Evolutionary conservation across 2,888 invertebrate genomes (phyloP).

Genomic region (Cremastobaeus sp.): DNA sequence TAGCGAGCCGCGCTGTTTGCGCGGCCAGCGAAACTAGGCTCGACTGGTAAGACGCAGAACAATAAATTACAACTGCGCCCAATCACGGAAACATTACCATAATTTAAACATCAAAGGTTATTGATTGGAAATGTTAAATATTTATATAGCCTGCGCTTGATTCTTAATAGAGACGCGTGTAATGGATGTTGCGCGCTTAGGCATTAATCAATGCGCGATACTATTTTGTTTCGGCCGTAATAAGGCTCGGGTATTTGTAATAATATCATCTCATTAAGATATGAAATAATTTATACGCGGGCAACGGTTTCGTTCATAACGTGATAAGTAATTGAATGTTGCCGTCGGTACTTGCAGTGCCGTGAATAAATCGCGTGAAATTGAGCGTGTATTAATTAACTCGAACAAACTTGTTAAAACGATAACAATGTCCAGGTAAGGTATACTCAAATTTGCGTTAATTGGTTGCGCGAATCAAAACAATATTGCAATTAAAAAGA

Average conservation of each 20-base stretch:
- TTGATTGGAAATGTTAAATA: constrained; percentile 36
- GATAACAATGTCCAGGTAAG: constrained; percentile 57
- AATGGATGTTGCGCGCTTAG: constrained; percentile 22
- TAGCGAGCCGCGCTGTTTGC: too few species aligned
- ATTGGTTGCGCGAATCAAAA: constrained; percentile 44
- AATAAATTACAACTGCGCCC: constrained; percentile 4
- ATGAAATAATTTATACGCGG: constrained; percentile 41
- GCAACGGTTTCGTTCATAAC: constrained; percentile 49
- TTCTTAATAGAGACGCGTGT: constrained; percentile 35
- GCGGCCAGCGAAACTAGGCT: too few species aligned
- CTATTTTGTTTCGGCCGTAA: constrained; percentile 34
- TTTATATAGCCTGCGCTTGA: constrained; percentile 10
- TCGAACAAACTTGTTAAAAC: constrained; percentile 56
- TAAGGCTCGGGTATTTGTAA: constrained; percentile 43
- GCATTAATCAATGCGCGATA: constrained; percentile 42
- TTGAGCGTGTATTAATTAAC: constrained; percentile 57
- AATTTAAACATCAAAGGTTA: constrained; percentile 24
- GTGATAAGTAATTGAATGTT: constrained; percentile 57
- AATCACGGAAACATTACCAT: constrained; percentile 17
- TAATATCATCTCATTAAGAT: constrained; percentile 55
- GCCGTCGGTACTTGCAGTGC: constrained; percentile 35
- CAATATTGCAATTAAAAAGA: constrained; percentile 58
- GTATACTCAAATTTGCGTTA: constrained; percentile 53
- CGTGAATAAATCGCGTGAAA: constrained; percentile 56
- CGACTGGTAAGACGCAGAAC: neutral